Percentiles rank a stretch among this genome's conserved stretches.
phyloP scores from a whole-genome alignment of 2,797 vertebrate species.

The Microctenopoma steveboyesi region DNA sequence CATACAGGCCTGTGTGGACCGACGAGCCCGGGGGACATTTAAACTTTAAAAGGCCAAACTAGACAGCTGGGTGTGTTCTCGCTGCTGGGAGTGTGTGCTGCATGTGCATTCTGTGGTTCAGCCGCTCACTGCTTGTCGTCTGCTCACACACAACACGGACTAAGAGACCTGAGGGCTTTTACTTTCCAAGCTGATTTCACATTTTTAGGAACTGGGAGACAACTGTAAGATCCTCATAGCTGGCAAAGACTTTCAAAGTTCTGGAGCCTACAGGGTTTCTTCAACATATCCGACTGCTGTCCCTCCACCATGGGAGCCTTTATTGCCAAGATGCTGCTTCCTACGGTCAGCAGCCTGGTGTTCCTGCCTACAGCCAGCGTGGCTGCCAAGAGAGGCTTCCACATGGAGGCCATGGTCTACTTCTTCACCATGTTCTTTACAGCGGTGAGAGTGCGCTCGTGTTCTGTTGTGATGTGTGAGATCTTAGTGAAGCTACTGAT shows the following conservation, averaged over 20 bases:
- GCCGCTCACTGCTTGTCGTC: background rate
- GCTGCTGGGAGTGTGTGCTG: constrained; percentile 21
- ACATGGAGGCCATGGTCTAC: constrained; percentile 99
- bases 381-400: constrained; percentile 93
- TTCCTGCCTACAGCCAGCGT: constrained; percentile 92
- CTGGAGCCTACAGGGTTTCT: background rate
- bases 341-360: constrained; percentile 93
- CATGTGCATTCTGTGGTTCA: constrained; percentile 7
- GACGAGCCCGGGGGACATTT: constrained; percentile 75
- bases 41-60: constrained; percentile 84
- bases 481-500: too few species aligned
- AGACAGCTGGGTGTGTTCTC: constrained; percentile 75
- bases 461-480: too few species aligned
- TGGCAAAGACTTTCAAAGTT: constrained; percentile 4
- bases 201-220: background rate
- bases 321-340: constrained; percentile 93
- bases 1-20: constrained; percentile 33
- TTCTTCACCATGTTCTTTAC: constrained; percentile 98
- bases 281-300: background rate
- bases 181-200: background rate
- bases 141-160: constrained; percentile 2
- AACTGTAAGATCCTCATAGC: too few species aligned
- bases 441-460: constrained; percentile 78
- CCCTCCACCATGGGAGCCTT: constrained; percentile 88
- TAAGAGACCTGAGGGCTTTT: constrained; percentile 13